phyloP scores from a whole-genome alignment of 2,888 invertebrate genomes.

The Megaustenia siamemsis region DNA sequence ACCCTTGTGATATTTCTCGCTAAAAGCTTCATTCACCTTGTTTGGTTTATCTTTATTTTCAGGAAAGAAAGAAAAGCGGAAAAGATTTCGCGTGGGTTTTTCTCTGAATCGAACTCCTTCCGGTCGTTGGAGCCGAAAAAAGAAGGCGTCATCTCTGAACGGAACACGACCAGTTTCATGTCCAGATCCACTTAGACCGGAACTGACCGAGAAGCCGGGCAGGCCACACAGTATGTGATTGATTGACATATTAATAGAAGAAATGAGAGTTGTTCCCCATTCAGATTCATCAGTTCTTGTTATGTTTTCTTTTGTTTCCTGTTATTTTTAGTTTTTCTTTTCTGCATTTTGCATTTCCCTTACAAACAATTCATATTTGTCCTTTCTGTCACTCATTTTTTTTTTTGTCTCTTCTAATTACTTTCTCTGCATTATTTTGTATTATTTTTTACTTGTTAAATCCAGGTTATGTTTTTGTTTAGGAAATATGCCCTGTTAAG shows the following conservation, averaged over 20 bases:
- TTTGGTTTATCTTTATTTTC: background rate
- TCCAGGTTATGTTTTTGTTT: too few species aligned
- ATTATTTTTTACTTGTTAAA: too few species aligned
- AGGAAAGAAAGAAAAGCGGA: slow-evolving; percentile 57
- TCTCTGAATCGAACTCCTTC: slow-evolving; percentile 55
- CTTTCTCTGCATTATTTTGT: too few species aligned
- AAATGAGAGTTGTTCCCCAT: background rate
- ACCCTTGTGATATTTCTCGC: background rate
- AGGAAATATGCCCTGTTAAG: too few species aligned
- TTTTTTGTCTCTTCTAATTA: too few species aligned
- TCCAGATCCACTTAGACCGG: slow-evolving; percentile 20
- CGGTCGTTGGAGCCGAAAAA: slow-evolving; percentile 52
- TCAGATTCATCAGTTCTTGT: too few species aligned
- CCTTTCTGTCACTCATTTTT: too few species aligned
- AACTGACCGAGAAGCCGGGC: background rate
- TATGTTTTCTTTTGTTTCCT: too few species aligned
- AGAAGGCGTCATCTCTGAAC: slow-evolving; percentile 32
- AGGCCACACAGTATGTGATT: slow-evolving; percentile 44
- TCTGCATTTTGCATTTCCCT: too few species aligned
- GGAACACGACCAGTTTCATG: slow-evolving; percentile 47
- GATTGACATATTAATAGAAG: background rate
- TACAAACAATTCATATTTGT: background rate
- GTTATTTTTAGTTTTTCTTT: too few species aligned
- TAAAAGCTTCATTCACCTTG: background rate
- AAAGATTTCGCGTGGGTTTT: slow-evolving; percentile 50